Evolutionary conservation across 2,888 invertebrate species (phyloP).

Genomic region (Mesoligia furuncula): DNA sequence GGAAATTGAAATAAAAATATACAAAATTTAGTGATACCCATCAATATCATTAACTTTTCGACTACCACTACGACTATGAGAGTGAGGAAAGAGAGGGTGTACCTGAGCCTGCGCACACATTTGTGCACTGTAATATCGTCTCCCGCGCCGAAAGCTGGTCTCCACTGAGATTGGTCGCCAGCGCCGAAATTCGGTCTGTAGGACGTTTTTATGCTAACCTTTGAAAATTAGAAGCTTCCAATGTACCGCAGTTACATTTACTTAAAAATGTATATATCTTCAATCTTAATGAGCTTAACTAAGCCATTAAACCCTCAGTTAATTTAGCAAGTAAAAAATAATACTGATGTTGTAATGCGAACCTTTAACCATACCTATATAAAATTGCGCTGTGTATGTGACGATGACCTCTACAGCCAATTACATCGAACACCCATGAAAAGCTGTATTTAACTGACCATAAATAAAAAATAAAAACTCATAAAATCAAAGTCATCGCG

Average conservation of each 20-base stretch:
- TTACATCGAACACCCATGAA: constrained; percentile 18
- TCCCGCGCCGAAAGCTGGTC: too few relatives aligned
- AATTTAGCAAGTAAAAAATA: neutral
- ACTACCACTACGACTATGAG: too few relatives aligned
- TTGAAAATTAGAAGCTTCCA: neutral
- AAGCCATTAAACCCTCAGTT: neutral
- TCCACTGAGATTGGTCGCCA: too few relatives aligned
- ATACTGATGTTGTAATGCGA: neutral
- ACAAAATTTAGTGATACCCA: too few relatives aligned
- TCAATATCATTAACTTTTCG: too few relatives aligned
- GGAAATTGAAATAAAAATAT: too few relatives aligned
- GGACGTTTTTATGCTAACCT: neutral
- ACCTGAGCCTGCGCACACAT: too few relatives aligned
- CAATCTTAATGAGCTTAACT: neutral
- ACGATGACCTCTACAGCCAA: neutral
- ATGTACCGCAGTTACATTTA: neutral
- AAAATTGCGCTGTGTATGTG: neutral
- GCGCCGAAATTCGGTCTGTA: too few relatives aligned
- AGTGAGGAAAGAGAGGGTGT: too few relatives aligned
- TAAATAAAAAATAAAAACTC: constrained; percentile 23
- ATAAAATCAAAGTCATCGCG: constrained; percentile 60
- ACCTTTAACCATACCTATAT: too few relatives aligned
- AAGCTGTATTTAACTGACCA: constrained; percentile 8
- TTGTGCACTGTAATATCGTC: too few relatives aligned
- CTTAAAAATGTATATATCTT: neutral